Evolutionary conservation across 2,113 vertebrate genomes (phyloP), one percentile per base, ranked within the genome.

Genomic region (Planiliza haematocheilus): DNA sequence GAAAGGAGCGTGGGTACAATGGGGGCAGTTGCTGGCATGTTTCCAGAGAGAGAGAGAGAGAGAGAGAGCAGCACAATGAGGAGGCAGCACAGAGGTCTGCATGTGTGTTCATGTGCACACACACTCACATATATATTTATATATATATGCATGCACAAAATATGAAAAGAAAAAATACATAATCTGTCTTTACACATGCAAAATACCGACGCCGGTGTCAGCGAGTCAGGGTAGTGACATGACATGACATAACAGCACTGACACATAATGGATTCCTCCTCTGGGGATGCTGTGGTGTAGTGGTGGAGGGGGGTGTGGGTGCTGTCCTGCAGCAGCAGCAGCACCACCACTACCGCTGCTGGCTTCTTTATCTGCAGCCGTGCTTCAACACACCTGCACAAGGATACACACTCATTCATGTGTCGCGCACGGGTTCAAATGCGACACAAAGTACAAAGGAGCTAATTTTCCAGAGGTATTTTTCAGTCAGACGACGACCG

Each of bases 11-110:
- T 13, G 18, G 70, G 58, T 55, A 92, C 93, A 93, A 91, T 86
- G 68, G 86, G 73, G 77, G 39, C n/a, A 66, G 83, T 63, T 79
- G 86, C 82, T 91, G 89, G 91, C 89, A 83, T 84, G 74, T 83
- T 89, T 91, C 89, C 88, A 91, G 81, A 57, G 39, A 45, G 10
- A n/a, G n/a, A n/a, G n/a, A n/a, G n/a, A n/a, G n/a, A n/a, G n/a
- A n/a, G n/a, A n/a, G n/a, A n/a, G n/a, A n/a, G n/a, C 24, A 71
- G n/a, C 62, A 38, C 90, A 92, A 91, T 90, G 79, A 88, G 57
- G 72, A 2, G 38, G 82, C 53, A 58, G 59, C 72, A 56, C 74
- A 21, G 9, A n/a, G n/a, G n/a, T n/a, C n/a, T n/a, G n/a, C n/a
- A n/a, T n/a, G n/a, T n/a, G n/a, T n/a, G n/a, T n/a, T n/a, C n/a